Base-by-base conservation (phyloP, 2,888 invertebrate species). In the Xestia ashworthii region DNA sequence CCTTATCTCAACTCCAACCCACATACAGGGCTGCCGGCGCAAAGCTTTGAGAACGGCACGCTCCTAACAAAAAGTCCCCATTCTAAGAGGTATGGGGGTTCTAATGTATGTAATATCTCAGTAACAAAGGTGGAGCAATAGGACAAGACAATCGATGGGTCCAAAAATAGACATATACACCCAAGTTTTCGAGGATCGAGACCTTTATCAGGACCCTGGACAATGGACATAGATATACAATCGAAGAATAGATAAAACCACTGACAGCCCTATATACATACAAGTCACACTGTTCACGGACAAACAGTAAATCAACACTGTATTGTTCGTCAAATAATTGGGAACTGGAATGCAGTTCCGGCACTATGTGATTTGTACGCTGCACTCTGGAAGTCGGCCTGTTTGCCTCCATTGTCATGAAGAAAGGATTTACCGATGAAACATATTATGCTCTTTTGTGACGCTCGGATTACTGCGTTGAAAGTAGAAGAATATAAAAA, bases 301-400 rank as follows among this genome's bases (percentile, higher is more conserved):
- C 73, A 74, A 44, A 50, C 85, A 88, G 88, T 88, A 88, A 88
- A 88, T 88, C 88, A 88, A 88, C 79, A 78, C 72, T 48, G 88
- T 74, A 89, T 89, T 88, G 89, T 88, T 89, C 88, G 85, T 88
- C 89, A 88, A 88, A 89, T 88, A 89, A 89, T 89, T 89, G 85
- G 79, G 71, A 74, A 64, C 71, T 84, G 85, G 85, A 78, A 88
- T 86, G 88, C 87, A 87, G 80, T 89, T 89, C 82, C 86, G 84
- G 84, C 64, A 80, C 81, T 76, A 76, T 80, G 73, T 81, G 80
- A 88, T 85, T 85, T 83, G 86, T 82, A 80, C 75, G 68, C 65
- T 69, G 58, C 76, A 71, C 73, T 60, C 76, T 83, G 78, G 75
- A 80, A 85, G 81, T 75, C 68, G 53, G 65, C 66, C 71, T 76